A percentile compares a stretch with the other conserved stretches of the same genome.
These are phyloP conservation scores for Anguilla marmorata DNA, from an alignment of 2,797 vertebrate genomes.

Conservation along the genomic window DNA sequence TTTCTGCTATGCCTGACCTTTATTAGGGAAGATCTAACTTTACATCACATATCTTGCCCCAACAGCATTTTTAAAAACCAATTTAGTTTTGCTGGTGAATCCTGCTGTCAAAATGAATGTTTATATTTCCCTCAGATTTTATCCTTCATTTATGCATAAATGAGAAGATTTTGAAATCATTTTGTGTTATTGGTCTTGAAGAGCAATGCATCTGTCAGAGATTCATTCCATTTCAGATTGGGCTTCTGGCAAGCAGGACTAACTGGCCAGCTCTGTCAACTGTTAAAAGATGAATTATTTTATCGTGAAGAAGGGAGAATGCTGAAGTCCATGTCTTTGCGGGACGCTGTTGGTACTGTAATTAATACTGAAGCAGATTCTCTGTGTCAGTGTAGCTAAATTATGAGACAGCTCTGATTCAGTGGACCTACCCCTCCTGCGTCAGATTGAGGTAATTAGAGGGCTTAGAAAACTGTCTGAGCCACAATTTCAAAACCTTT, in stretches of 20 bases:
- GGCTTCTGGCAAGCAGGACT: slow-evolving; percentile 40
- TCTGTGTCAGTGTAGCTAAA: slow-evolving; percentile 40
- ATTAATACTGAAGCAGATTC: slow-evolving; percentile 40
- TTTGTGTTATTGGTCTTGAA: background rate
- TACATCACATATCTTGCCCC: background rate
- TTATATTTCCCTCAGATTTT: slow-evolving; percentile 35
- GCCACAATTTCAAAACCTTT: slow-evolving; percentile 54
- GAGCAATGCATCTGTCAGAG: background rate
- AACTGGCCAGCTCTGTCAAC: slow-evolving; percentile 50
- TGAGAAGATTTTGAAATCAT: background rate
- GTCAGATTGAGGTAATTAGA: slow-evolving; percentile 75
- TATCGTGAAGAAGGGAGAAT: slow-evolving; percentile 38
- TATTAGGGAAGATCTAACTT: background rate
- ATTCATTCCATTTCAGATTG: slow-evolving; percentile 37
- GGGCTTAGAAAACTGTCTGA: slow-evolving; percentile 60
- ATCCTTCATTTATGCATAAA: slow-evolving; percentile 29
- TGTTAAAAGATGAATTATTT: slow-evolving; percentile 36
- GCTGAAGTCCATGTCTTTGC: slow-evolving; percentile 40
- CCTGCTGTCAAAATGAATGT: slow-evolving; percentile 51
- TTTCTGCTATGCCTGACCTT: background rate
- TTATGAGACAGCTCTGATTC: slow-evolving; percentile 50
- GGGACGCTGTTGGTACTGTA: slow-evolving; percentile 28
- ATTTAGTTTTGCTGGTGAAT: slow-evolving; percentile 35
- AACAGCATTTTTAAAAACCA: slow-evolving; percentile 3
- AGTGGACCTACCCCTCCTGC: slow-evolving; percentile 56